Evolutionary conservation across 2,888 invertebrate genomes (phyloP).

Genomic region (Macrostomum cliftonense): DNA sequence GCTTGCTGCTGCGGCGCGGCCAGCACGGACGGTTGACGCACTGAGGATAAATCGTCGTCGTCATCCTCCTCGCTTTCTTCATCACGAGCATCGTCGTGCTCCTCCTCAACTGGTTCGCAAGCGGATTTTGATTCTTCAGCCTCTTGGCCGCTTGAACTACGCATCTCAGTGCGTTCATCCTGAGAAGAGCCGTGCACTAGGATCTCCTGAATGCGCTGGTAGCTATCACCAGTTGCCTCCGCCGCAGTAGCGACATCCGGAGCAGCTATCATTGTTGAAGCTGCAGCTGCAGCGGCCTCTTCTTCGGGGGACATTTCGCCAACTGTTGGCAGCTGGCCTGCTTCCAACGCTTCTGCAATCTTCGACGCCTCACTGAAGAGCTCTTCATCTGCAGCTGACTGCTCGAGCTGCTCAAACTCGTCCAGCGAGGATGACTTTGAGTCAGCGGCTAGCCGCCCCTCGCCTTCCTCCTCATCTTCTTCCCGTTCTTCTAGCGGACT

Average conservation of each 20-base stretch:
- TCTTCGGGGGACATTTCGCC: not conserved
- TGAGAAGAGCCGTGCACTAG: too few species aligned
- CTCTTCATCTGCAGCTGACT: not conserved
- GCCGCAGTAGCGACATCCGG: not conserved
- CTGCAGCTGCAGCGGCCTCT: not conserved
- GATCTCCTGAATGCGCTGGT: too few species aligned
- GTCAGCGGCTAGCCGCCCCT: not conserved
- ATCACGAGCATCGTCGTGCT: too few species aligned
- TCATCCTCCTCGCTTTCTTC: too few species aligned
- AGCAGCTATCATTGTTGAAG: not conserved
- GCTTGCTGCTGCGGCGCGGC: too few species aligned
- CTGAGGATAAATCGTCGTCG: too few species aligned
- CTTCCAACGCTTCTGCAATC: conserved; percentile 4
- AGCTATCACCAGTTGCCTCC: not conserved
- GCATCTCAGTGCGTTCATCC: too few species aligned
- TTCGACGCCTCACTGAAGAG: conserved; percentile 3
- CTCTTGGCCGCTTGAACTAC: too few species aligned
- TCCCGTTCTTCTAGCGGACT: not conserved
- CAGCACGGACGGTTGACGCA: too few species aligned
- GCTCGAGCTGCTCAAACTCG: conserved; percentile 1
- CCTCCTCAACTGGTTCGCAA: too few species aligned
- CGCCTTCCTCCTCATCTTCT: not conserved
- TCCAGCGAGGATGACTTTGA: not conserved
- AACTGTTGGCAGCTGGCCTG: conserved; percentile 2
- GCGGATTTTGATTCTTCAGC: too few species aligned